phyloP scores from a whole-genome alignment of 2,113 vertebrate species.

The Sprattus sprattus region DNA sequence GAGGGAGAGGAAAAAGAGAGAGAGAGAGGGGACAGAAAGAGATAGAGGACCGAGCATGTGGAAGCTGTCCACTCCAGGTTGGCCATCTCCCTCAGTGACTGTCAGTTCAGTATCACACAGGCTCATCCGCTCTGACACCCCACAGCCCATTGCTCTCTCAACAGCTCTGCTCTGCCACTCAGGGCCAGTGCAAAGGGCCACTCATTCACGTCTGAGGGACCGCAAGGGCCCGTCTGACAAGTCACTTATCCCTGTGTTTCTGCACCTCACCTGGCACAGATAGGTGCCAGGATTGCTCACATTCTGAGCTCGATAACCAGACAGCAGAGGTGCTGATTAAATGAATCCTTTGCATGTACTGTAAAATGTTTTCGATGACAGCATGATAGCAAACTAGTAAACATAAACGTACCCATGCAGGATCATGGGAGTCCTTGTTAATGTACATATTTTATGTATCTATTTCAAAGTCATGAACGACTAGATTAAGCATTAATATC shows the following conservation, averaged over 20 bases:
- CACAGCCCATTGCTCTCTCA: background rate
- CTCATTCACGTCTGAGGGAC: background rate
- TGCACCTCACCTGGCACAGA: background rate
- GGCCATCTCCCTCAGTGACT: background rate
- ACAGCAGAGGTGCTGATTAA: background rate
- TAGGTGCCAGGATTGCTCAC: background rate
- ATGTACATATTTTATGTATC: background rate
- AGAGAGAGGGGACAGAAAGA: background rate
- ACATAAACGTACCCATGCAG: too few species aligned
- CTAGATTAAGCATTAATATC: background rate
- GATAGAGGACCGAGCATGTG: slow-evolving; percentile 13
- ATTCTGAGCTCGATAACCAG: background rate
- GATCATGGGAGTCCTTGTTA: background rate
- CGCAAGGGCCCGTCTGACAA: background rate
- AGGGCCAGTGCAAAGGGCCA: background rate
- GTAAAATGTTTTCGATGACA: background rate
- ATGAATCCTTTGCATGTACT: background rate
- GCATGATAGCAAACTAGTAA: background rate
- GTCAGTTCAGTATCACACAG: slow-evolving; percentile 11
- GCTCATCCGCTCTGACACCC: background rate
- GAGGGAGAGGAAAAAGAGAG: background rate
- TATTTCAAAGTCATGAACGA: background rate
- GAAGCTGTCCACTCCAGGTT: slow-evolving; percentile 16
- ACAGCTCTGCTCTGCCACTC: background rate
- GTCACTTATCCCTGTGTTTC: background rate